A percentile compares a stretch with the other conserved stretches of the same genome.
Conservation (phyloP, 2,797 vertebrate species). For the Clarias platycephalus region DNA sequence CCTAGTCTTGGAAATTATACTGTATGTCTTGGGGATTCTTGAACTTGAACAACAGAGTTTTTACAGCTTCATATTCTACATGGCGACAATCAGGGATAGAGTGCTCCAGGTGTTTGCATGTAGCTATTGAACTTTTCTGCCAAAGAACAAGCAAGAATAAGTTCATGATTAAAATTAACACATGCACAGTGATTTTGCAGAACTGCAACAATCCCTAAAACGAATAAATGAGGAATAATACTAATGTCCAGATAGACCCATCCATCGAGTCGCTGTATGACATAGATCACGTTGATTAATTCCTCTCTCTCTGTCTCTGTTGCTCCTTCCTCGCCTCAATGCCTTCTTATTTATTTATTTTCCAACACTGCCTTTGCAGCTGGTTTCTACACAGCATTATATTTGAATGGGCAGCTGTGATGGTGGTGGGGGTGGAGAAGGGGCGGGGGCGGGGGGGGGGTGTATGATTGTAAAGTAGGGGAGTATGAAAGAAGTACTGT, state of each 20-base stretch:
- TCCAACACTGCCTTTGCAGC: constrained; percentile 45
- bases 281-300: constrained; percentile 17
- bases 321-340: background rate
- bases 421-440: constrained; percentile 46
- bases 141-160: background rate
- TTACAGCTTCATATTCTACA: background rate
- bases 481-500: constrained; percentile 19
- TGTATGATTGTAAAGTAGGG: too few relatives aligned
- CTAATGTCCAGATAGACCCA: background rate
- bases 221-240: background rate
- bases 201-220: background rate
- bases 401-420: constrained; percentile 54
- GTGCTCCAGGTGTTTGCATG: background rate
- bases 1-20: constrained; percentile 31
- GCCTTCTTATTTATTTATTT: constrained; percentile 32
- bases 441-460: background rate
- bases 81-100: background rate
- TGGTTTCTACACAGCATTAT: constrained; percentile 53
- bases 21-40: constrained; percentile 4
- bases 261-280: background rate
- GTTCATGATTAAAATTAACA: background rate
- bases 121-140: background rate
- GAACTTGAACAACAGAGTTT: background rate
- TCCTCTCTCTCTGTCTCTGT: background rate
- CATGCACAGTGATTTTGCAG: background rate